Evolutionary conservation across 2,888 invertebrate genomes (phyloP), one percentile per base, ranked within the genome.

Genomic region (Orthonevra nobilis): DNA sequence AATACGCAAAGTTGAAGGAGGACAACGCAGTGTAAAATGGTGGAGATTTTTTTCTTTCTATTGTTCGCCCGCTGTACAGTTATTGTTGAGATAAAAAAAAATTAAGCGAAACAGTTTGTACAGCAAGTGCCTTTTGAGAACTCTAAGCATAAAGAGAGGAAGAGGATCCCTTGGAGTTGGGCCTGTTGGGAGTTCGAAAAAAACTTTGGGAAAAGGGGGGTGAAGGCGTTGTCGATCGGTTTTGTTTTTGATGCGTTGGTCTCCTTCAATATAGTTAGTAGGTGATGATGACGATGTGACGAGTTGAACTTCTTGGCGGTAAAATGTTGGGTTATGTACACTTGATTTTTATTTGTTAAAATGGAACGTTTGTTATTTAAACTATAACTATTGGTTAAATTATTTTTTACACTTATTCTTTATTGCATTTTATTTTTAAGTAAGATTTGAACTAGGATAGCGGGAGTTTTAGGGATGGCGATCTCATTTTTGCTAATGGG

Each of bases 281-380:
- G 20, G 48, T 50, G 28, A 2, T 28, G 23, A n/a, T 7, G 26
- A 5, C 7, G 48, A 40, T 26, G 28, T 54, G 70, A 61, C 44
- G 70, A 61, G 36, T 52, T 14, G 44, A 70, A 69, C n/a, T 54
- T 52, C 34, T 79, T 79, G 72, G 72, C 72, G 77, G 64, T 46
- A 72, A 79, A 79, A 60, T 72, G 54, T 68, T 46, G 38, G 77
- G 70, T 79, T 72, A 79, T 66, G 64, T 44, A n/a, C n/a, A n/a
- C n/a, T n/a, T n/a, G n/a, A n/a, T n/a, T n/a, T n/a, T n/a, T n/a
- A n/a, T n/a, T n/a, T n/a, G n/a, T n/a, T n/a, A n/a, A n/a, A n/a
- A n/a, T n/a, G n/a, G n/a, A n/a, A n/a, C n/a, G n/a, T n/a, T n/a
- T n/a, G n/a, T n/a, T n/a, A n/a, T n/a, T n/a, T n/a, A n/a, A n/a